phyloP scores from a whole-genome alignment of 2,797 vertebrate species.

The Notolabrus celidotus region DNA sequence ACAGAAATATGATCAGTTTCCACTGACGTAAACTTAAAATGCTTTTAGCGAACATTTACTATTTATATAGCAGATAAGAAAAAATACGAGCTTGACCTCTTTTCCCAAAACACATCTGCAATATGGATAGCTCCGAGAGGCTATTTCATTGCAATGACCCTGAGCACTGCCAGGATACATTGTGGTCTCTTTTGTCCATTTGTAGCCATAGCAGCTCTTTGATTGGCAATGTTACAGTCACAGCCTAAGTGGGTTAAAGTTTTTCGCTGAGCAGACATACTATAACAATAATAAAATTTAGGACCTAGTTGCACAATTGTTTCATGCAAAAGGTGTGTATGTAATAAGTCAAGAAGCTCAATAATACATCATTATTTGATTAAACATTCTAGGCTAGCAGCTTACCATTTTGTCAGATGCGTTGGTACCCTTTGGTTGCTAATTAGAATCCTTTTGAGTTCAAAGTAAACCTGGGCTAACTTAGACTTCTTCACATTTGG shows the following conservation, averaged over 20 bases:
- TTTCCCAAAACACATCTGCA: constrained; percentile 17
- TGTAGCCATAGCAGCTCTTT: not conserved
- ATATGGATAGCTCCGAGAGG: not conserved
- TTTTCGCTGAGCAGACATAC: not conserved
- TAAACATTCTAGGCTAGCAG: no score
- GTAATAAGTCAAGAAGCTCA: no score
- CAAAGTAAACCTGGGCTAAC: no score
- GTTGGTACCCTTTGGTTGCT: no score
- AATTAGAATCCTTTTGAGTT: no score
- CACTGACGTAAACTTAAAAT: constrained; percentile 13
- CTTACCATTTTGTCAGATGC: no score
- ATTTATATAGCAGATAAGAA: constrained; percentile 8
- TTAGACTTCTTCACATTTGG: no score
- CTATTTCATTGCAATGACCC: not conserved
- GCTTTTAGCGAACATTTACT: constrained; percentile 16
- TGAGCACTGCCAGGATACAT: constrained; percentile 9
- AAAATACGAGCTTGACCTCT: not conserved
- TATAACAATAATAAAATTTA: not conserved
- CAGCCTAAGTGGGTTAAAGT: not conserved
- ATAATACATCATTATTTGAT: no score
- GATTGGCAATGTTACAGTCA: not conserved
- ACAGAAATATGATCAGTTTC: constrained; percentile 40
- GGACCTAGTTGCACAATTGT: no score
- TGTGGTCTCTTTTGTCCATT: not conserved
- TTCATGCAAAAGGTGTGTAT: no score